A percentile compares a stretch with the other conserved stretches of the same genome.
Evolutionary conservation across 1,140 invertebrate species (phyloP).

Genomic region (Popillia japonica): DNA sequence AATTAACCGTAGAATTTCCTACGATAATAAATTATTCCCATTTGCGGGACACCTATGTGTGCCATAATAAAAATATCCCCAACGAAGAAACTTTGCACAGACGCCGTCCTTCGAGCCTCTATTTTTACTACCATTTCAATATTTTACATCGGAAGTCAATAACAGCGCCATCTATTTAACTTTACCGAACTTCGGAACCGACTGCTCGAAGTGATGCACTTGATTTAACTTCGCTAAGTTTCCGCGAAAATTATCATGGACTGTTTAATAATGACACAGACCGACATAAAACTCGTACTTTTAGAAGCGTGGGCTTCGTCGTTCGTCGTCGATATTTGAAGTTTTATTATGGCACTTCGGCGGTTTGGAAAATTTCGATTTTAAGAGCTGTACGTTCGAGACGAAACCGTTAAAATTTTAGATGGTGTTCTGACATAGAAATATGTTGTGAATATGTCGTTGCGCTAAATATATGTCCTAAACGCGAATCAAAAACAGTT

Average conservation of each 20-base stretch:
- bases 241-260: neutral
- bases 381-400: neutral
- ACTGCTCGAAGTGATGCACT: neutral
- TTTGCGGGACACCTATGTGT: neutral
- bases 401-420: neutral
- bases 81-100: neutral
- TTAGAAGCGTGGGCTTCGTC: neutral
- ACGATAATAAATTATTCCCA: constrained; percentile 8
- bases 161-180: constrained; percentile 28
- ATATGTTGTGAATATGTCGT: no score
- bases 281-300: constrained; percentile 9
- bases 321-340: constrained; percentile 12
- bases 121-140: constrained; percentile 33
- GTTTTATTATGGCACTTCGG: neutral
- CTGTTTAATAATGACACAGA: constrained; percentile 15
- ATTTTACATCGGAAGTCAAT: constrained; percentile 27
- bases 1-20: constrained; percentile 1
- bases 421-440: no score
- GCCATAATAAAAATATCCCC: neutral
- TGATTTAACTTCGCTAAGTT: constrained; percentile 20
- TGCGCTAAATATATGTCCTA: no score
- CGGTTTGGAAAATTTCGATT: neutral
- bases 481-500: no score
- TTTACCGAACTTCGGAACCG: neutral
- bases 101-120: neutral